phyloP scores from a whole-genome alignment of 2,888 invertebrate genomes.

The Rhagonycha lutea region DNA sequence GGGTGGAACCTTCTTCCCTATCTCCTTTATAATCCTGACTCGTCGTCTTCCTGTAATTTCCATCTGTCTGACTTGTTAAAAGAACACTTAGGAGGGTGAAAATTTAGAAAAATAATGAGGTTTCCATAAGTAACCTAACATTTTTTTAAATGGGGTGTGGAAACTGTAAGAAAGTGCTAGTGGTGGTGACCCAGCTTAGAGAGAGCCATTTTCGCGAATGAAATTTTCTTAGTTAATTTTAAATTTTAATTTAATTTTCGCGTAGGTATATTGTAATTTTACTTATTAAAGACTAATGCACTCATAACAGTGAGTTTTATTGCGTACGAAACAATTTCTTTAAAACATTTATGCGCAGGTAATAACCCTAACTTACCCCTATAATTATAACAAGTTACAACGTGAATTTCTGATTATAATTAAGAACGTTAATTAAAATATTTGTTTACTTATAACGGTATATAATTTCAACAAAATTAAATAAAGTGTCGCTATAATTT shows the following conservation, averaged over 20 bases:
- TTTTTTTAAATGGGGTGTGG: background rate
- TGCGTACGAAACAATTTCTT: conserved; percentile 2
- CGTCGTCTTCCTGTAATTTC: background rate
- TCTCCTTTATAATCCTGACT: background rate
- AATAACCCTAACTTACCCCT: conserved; percentile 21
- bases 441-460: conserved; percentile 6
- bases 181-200: background rate
- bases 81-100: background rate
- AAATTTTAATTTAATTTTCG: background rate
- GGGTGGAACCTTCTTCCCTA: background rate
- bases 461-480: conserved; percentile 13
- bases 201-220: background rate
- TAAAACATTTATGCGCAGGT: conserved; percentile 11
- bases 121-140: background rate
- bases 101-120: background rate
- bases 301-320: background rate
- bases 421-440: conserved; percentile 23
- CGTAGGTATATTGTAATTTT: background rate
- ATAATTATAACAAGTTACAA: conserved; percentile 13
- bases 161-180: background rate
- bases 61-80: background rate
- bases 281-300: background rate
- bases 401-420: conserved; percentile 21
- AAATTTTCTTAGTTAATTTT: background rate
- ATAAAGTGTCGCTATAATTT: conserved; percentile 8